Conservation (phyloP, 2,888 invertebrate species). For the Orchesellides sinensis region DNA sequence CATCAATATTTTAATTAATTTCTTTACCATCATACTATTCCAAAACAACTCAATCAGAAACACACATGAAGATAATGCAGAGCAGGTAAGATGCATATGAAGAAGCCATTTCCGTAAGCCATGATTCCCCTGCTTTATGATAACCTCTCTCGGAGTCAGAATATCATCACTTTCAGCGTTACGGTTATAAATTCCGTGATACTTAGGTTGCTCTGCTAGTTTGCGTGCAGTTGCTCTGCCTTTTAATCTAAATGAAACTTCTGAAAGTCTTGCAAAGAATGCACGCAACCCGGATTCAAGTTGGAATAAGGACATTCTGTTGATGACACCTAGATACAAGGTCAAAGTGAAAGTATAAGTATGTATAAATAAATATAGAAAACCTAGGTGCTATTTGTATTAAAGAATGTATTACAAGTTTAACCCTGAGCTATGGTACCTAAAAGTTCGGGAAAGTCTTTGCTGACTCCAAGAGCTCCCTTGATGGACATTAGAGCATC, state of each 20-base stretch:
- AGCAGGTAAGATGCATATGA: background rate
- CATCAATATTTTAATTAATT: no score
- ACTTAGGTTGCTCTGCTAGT: background rate
- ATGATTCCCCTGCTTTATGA: background rate
- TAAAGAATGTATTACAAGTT: no score
- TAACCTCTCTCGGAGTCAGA: background rate
- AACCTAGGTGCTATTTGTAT: no score
- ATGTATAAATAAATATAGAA: no score
- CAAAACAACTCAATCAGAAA: background rate
- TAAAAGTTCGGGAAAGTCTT: background rate
- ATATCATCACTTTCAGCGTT: background rate
- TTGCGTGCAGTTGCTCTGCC: background rate
- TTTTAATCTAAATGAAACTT: background rate
- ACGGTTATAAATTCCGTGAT: background rate
- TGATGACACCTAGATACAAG: background rate
- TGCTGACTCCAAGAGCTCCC: slow-evolving; percentile 1
- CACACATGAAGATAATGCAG: background rate
- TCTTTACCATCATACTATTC: background rate
- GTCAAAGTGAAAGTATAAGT: no score
- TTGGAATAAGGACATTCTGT: background rate
- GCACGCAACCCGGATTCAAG: background rate
- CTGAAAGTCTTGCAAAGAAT: background rate
- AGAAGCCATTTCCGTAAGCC: background rate
- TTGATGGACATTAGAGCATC: background rate
- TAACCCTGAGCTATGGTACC: background rate